Conservation (phyloP, 2,888 invertebrate genomes). For the Adelphocoris suturalis region DNA sequence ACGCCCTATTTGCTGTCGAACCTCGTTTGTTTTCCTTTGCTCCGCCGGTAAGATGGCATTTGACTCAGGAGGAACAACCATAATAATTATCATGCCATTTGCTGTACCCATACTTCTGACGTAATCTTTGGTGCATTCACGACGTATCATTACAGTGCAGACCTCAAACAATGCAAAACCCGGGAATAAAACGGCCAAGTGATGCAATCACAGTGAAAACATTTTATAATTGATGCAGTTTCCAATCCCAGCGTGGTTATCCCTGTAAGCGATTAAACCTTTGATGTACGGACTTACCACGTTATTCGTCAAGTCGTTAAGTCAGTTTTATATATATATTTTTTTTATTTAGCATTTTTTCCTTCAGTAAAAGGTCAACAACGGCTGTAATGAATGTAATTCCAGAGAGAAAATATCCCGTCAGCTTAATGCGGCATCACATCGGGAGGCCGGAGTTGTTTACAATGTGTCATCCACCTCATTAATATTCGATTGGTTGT, state of each 20-base stretch:
- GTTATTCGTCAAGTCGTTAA: not conserved
- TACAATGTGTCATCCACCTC: not conserved
- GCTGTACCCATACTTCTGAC: not conserved
- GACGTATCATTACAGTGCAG: not conserved
- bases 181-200: not conserved
- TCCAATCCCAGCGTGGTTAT: not conserved
- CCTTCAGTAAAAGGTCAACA: not conserved
- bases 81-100: too few relatives aligned
- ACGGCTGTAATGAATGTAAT: slow-evolving; percentile 1
- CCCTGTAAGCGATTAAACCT: not conserved
- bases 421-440: slow-evolving; percentile 8
- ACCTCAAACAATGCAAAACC: not conserved
- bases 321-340: not conserved
- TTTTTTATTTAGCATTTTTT: not conserved
- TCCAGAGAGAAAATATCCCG: not conserved
- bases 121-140: not conserved
- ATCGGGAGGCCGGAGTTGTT: not conserved
- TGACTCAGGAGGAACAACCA: too few relatives aligned
- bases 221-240: not conserved
- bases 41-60: too few relatives aligned
- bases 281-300: not conserved
- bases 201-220: not conserved
- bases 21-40: too few relatives aligned
- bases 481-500: slow-evolving; percentile 23
- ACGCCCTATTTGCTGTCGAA: too few relatives aligned